These are phyloP conservation scores for Cosmia pyralina DNA, from an alignment of 2,888 invertebrate genomes.

Conservation along the genomic window DNA sequence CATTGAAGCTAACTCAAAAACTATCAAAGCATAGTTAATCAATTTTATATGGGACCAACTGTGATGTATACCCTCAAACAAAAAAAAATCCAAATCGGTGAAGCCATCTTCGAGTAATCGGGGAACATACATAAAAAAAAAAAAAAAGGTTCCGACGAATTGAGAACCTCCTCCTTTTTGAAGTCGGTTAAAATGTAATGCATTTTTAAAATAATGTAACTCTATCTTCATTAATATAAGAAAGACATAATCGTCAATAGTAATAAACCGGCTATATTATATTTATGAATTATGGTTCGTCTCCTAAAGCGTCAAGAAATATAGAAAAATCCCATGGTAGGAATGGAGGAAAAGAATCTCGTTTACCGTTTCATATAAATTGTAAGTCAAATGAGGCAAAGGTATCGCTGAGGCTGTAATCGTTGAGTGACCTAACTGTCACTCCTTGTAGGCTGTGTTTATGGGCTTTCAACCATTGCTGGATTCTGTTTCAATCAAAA, in stretches of 20 bases:
- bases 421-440: conserved; percentile 24
- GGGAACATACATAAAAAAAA: too few relatives aligned
- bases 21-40: too few relatives aligned
- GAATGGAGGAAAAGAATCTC: conserved; percentile 20
- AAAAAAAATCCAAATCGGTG: too few relatives aligned
- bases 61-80: too few relatives aligned
- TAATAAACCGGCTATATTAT: not conserved
- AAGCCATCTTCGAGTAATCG: too few relatives aligned
- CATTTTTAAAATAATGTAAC: too few relatives aligned
- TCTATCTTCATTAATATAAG: not conserved
- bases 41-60: too few relatives aligned
- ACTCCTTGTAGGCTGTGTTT: conserved; percentile 33
- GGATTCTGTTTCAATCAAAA: conserved; percentile 25
- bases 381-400: conserved; percentile 41
- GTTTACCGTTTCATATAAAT: conserved; percentile 44
- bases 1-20: too few relatives aligned
- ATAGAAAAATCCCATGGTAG: conserved; percentile 14
- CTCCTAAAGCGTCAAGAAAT: conserved; percentile 4
- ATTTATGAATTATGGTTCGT: not conserved
- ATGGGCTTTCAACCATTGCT: conserved; percentile 12
- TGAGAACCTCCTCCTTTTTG: too few relatives aligned
- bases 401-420: conserved; percentile 14
- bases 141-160: too few relatives aligned
- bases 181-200: too few relatives aligned
- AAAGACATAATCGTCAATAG: conserved; percentile 2